These are phyloP conservation scores for Octopus bimaculoides DNA, from an alignment of 1,140 invertebrate genomes.

Conservation along the genomic window DNA sequence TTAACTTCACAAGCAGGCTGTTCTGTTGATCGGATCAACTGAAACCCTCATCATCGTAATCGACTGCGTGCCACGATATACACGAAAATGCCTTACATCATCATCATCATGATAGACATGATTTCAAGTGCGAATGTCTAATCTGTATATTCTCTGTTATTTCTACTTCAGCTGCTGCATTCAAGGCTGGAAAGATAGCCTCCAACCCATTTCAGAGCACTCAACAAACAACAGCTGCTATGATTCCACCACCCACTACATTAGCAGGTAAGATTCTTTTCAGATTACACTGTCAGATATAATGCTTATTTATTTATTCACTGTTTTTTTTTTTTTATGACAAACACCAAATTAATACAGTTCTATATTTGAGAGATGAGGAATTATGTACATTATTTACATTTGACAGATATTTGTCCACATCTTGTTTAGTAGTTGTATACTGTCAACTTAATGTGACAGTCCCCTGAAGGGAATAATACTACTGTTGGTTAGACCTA, in stretches of 20 bases:
- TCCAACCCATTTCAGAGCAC: constrained; percentile 77
- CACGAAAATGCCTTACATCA: too few relatives aligned
- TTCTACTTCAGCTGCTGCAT: constrained; percentile 71
- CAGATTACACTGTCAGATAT: neutral
- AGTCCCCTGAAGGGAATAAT: too few relatives aligned
- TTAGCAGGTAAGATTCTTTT: constrained; percentile 24
- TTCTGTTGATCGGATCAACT: too few relatives aligned
- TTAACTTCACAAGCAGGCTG: too few relatives aligned
- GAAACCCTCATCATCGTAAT: too few relatives aligned
- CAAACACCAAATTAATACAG: neutral
- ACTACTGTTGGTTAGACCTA: too few relatives aligned
- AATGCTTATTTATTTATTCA: neutral
- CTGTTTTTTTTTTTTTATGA: neutral
- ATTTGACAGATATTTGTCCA: neutral
- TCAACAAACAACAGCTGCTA: constrained; percentile 58
- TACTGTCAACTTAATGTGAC: too few relatives aligned
- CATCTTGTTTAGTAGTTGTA: neutral
- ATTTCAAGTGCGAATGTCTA: too few relatives aligned
- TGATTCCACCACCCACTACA: constrained; percentile 66
- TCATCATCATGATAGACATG: too few relatives aligned
- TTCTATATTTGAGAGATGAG: neutral
- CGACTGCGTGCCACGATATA: too few relatives aligned
- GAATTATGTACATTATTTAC: neutral
- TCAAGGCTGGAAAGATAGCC: constrained; percentile 93
- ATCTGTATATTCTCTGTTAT: too few relatives aligned